Evolutionary conservation across 2,888 invertebrate genomes (phyloP).

Genomic region (Nezara viridula): DNA sequence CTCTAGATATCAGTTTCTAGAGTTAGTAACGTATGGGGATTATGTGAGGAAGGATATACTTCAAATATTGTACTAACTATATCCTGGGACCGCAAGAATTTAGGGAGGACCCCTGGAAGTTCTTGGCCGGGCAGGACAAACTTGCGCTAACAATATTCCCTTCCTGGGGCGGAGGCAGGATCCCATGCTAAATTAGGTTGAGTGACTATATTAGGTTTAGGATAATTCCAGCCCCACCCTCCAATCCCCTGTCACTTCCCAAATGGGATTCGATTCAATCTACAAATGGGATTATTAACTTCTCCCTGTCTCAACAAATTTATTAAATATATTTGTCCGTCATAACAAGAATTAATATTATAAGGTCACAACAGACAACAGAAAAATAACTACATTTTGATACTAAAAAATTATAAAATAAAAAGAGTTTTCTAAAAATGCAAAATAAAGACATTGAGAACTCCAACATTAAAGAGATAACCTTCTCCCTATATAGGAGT

Average conservation of each 20-base stretch:
- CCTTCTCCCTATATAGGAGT: too few species aligned
- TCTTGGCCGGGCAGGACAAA: background rate
- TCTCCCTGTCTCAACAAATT: background rate
- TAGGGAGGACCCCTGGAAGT: background rate
- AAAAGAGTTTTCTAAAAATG: too few species aligned
- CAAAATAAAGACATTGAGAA: too few species aligned
- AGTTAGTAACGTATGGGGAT: too few species aligned
- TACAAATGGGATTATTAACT: background rate
- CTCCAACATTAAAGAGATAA: too few species aligned
- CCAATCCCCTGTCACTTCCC: background rate
- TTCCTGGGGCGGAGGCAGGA: background rate
- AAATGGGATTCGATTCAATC: background rate
- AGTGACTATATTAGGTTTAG: slow-evolving; percentile 10
- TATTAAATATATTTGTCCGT: background rate
- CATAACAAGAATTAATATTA: background rate
- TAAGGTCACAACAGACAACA: background rate
- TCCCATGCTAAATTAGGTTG: background rate
- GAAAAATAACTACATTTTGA: too few species aligned
- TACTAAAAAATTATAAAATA: too few species aligned
- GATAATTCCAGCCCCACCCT: background rate
- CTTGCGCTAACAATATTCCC: background rate
- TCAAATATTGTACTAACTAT: background rate
- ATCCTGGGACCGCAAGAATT: background rate
- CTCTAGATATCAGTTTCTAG: too few species aligned
- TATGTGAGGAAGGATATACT: background rate